These are phyloP conservation scores for Sipha maydis DNA, from an alignment of 2,888 invertebrate genomes.

Conservation along the genomic window DNA sequence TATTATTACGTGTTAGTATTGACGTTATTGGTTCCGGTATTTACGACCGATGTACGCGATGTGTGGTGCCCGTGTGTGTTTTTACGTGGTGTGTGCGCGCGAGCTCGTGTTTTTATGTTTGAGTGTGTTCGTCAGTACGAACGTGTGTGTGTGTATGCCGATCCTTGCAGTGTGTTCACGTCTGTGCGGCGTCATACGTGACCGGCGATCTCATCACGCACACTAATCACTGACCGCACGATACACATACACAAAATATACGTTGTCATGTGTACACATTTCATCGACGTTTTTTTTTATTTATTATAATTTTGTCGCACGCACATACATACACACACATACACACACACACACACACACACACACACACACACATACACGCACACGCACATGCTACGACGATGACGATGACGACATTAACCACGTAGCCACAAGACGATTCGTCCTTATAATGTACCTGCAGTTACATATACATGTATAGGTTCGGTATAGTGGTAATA, in stretches of 20 bases:
- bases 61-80: neutral
- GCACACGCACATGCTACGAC: neutral
- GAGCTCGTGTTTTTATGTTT: neutral
- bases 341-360: too few species aligned
- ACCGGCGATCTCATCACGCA: slow-evolving; percentile 38
- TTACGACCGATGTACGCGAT: neutral
- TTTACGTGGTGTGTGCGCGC: neutral
- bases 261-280: neutral
- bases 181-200: slow-evolving; percentile 43
- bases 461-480: too few species aligned
- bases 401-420: neutral
- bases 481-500: too few species aligned
- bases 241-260: neutral
- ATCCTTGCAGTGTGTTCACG: slow-evolving; percentile 5
- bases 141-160: neutral
- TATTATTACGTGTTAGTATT: slow-evolving; percentile 42
- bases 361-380: too few species aligned
- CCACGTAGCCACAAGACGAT: neutral
- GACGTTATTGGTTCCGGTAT: slow-evolving; percentile 59
- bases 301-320: neutral
- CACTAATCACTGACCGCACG: slow-evolving; percentile 53
- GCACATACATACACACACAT: neutral
- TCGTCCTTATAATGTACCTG: too few species aligned
- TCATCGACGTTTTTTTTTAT: slow-evolving; percentile 1
- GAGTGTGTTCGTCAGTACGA: neutral